Evolutionary conservation across 1,140 invertebrate genomes (phyloP).

Genomic region (Stegodyphus mimosarum): DNA sequence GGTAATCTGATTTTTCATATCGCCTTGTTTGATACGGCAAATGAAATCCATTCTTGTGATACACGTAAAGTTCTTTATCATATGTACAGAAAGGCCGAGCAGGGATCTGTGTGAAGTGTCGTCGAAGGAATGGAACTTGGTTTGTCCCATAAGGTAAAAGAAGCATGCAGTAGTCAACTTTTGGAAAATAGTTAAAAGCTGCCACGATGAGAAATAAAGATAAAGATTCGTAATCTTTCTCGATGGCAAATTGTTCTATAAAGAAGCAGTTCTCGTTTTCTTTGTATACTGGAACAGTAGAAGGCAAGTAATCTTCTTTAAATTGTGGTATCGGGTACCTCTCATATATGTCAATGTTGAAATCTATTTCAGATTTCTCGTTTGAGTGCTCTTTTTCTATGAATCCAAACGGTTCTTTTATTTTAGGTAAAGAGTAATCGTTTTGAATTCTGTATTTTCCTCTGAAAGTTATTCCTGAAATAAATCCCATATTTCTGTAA

Average conservation of each 20-base stretch:
- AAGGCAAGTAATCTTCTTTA: background rate
- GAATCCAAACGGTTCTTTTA: slow-evolving; percentile 30
- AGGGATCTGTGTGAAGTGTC: slow-evolving; percentile 30
- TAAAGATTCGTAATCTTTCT: slow-evolving; percentile 29
- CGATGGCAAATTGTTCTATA: slow-evolving; percentile 37
- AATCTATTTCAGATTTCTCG: background rate
- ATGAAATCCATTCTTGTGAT: slow-evolving; percentile 32
- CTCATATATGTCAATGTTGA: background rate
- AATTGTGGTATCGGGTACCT: background rate
- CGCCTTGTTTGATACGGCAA: background rate
- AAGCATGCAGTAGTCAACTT: slow-evolving; percentile 17
- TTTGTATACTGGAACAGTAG: slow-evolving; percentile 10
- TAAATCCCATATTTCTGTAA: slow-evolving; percentile 54
- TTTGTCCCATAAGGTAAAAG: slow-evolving; percentile 39
- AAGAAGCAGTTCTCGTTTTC: slow-evolving; percentile 23
- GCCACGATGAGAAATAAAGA: slow-evolving; percentile 19
- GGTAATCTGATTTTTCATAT: background rate
- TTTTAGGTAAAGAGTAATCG: slow-evolving; percentile 14
- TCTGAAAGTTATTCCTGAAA: slow-evolving; percentile 21
- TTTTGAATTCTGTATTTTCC: slow-evolving; percentile 28
- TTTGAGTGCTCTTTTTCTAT: background rate
- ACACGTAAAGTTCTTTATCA: slow-evolving; percentile 45
- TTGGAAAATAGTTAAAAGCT: slow-evolving; percentile 36
- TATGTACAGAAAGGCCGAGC: slow-evolving; percentile 27
- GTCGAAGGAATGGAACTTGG: slow-evolving; percentile 15